phyloP scores from a whole-genome alignment of 2,113 vertebrate genomes.

The Microcebus ravelobensis region DNA sequence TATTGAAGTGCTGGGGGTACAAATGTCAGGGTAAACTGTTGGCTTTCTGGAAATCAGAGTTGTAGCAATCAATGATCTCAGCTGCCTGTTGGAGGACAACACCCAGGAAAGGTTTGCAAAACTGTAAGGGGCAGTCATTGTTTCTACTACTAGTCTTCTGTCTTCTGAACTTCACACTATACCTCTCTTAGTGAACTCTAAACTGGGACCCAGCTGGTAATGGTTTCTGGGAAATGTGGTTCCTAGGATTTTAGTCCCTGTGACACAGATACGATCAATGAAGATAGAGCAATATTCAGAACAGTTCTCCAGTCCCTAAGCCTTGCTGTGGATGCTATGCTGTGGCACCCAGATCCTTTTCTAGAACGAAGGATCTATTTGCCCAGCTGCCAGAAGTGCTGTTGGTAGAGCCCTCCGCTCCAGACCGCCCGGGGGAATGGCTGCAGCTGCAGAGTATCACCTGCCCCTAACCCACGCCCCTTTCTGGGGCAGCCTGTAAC shows the following conservation, averaged over 20 bases:
- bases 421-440: not conserved
- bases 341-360: not conserved
- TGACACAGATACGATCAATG: not conserved
- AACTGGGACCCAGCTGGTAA: not conserved
- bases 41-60: not conserved
- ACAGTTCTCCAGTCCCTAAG: too few relatives aligned
- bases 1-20: not conserved
- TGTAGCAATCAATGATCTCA: not conserved
- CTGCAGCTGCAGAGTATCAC: not conserved
- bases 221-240: not conserved
- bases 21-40: not conserved
- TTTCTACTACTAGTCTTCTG: not conserved
- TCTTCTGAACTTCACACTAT: not conserved
- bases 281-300: not conserved
- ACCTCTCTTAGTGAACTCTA: not conserved
- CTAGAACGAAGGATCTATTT: not conserved
- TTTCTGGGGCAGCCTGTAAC: not conserved
- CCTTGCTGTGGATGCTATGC: accelerated
- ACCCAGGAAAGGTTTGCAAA: too few relatives aligned
- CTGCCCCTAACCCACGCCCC: too few relatives aligned
- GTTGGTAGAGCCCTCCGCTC: not conserved
- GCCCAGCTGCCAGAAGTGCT: not conserved
- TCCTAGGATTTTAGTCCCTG: not conserved
- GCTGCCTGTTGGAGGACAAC: not conserved
- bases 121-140: not conserved